Conservation (phyloP, 2,888 invertebrate genomes). For the Abrostola triplasia region DNA sequence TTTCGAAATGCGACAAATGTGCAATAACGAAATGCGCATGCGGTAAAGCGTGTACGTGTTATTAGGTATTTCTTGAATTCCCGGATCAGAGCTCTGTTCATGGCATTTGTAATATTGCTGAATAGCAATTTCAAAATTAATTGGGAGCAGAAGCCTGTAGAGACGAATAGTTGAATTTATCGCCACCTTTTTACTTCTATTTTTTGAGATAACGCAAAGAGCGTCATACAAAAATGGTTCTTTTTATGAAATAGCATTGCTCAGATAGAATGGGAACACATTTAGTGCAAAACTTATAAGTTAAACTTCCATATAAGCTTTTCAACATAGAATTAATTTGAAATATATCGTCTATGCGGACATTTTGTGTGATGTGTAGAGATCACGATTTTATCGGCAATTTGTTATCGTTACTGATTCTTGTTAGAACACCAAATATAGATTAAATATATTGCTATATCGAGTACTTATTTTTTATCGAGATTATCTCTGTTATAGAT, state of each 20-base stretch:
- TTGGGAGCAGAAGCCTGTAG: conserved; percentile 5
- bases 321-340: background rate
- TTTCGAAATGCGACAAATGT: too few relatives aligned
- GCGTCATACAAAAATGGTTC: background rate
- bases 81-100: background rate
- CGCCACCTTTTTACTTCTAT: background rate
- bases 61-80: background rate
- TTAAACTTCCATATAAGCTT: background rate
- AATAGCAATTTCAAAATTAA: background rate
- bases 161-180: conserved; percentile 4
- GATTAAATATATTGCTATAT: conserved; percentile 38
- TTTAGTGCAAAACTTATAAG: too few relatives aligned
- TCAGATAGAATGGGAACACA: too few relatives aligned
- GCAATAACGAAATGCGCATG: too few relatives aligned
- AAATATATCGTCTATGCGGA: conserved; percentile 12
- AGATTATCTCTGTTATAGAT: conserved; percentile 24
- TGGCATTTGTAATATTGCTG: background rate
- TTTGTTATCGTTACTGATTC: conserved; percentile 27
- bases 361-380: conserved; percentile 22
- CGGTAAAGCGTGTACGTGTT: background rate
- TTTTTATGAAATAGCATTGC: background rate
- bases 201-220: background rate
- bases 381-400: conserved; percentile 8
- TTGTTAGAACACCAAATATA: conserved; percentile 21
- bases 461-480: conserved; percentile 26